A percentile compares a stretch with the other conserved stretches of the same genome.
Evolutionary conservation across 1,140 invertebrate species (phyloP).

Genomic region (Probaryconus sp.): DNA sequence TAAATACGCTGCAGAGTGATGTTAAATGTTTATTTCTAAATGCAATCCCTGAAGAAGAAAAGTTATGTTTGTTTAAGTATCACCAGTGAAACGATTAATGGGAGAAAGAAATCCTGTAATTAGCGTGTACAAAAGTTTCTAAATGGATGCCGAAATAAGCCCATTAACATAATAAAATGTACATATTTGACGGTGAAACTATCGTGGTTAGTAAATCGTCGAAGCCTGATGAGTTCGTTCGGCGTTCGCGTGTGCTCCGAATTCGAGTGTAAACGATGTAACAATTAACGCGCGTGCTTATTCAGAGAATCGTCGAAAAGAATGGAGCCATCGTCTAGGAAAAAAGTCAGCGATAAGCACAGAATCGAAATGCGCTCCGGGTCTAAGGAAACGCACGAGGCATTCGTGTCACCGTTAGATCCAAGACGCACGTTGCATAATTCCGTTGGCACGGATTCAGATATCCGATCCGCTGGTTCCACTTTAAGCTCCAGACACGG

Average conservation of each 20-base stretch:
- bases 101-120: slow-evolving; percentile 4
- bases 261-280: slow-evolving; percentile 20
- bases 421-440: slow-evolving; percentile 72
- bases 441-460: slow-evolving; percentile 68
- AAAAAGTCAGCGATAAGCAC: slow-evolving; percentile 10
- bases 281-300: background rate
- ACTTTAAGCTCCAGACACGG: slow-evolving; percentile 39
- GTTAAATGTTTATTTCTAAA: slow-evolving; percentile 44
- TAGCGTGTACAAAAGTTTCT: slow-evolving; percentile 14
- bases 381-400: slow-evolving; percentile 56
- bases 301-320: slow-evolving; percentile 3
- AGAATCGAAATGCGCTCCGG: slow-evolving; percentile 9
- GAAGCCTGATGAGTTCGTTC: slow-evolving; percentile 23
- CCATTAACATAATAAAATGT: slow-evolving; percentile 46
- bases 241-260: slow-evolving; percentile 32
- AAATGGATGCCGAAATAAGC: slow-evolving; percentile 1
- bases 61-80: too few species aligned
- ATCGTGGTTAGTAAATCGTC: slow-evolving; percentile 37
- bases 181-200: slow-evolving; percentile 57
- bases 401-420: slow-evolving; percentile 69
- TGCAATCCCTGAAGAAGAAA: too few species aligned
- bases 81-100: background rate
- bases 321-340: slow-evolving; percentile 23
- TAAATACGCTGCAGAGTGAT: slow-evolving; percentile 42
- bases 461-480: slow-evolving; percentile 61